Evolutionary conservation across 2,113 vertebrate species (phyloP).

Genomic region (Plecotus auritus): DNA sequence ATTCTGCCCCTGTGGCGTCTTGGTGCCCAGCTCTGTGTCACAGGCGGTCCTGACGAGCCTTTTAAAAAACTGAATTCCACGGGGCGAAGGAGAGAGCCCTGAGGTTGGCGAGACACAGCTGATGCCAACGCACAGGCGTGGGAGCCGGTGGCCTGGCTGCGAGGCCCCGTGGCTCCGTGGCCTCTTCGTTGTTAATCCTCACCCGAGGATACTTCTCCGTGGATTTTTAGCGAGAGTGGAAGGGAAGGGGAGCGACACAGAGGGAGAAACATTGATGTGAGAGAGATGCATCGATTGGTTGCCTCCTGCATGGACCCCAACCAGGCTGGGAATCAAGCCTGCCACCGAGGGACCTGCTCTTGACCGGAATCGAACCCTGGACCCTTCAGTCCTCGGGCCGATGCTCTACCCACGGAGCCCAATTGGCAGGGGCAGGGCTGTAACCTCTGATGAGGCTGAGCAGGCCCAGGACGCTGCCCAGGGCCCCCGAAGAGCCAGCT

Average conservation of each 20-base stretch:
- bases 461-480: background rate
- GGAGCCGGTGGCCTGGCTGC: background rate
- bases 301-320: too few relatives aligned
- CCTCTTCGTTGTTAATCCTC: too few relatives aligned
- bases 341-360: too few relatives aligned
- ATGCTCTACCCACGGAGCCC: too few relatives aligned
- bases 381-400: too few relatives aligned
- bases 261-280: too few relatives aligned
- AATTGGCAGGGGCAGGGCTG: background rate
- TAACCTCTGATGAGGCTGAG: background rate
- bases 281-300: too few relatives aligned
- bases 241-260: too few relatives aligned
- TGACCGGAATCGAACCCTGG: too few relatives aligned
- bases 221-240: too few relatives aligned
- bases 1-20: background rate
- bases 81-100: background rate
- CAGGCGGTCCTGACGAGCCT: background rate
- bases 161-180: background rate
- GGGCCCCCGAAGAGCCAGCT: background rate
- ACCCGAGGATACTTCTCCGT: too few relatives aligned
- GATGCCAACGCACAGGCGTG: rapidly evolving
- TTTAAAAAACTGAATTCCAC: background rate
- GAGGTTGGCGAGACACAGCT: background rate
- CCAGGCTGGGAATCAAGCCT: too few relatives aligned
- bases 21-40: background rate